Conservation (phyloP, 2,888 invertebrate genomes). For the Phaedon cochleariae region DNA sequence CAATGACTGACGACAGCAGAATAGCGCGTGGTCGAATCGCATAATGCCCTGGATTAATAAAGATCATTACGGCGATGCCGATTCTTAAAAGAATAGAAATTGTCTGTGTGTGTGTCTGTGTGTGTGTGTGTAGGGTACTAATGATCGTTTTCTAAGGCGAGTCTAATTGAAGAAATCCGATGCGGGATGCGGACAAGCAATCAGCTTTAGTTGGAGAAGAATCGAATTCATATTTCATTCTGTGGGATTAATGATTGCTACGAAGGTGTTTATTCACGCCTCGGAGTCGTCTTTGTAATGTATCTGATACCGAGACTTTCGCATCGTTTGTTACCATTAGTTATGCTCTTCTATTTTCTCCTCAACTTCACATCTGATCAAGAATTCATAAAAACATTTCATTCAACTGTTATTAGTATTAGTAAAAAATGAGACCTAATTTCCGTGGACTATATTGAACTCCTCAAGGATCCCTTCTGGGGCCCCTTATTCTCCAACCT, state of each 20-base stretch:
- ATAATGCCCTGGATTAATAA: slow-evolving; percentile 56
- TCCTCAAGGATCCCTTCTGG: too few species aligned
- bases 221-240: slow-evolving; percentile 15
- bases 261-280: not conserved
- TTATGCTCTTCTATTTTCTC: too few species aligned
- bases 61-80: slow-evolving; percentile 44
- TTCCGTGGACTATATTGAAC: too few species aligned
- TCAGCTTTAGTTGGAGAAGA: slow-evolving; percentile 25
- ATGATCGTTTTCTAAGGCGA: slow-evolving; percentile 35
- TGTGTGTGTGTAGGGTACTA: slow-evolving; percentile 33
- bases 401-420: too few species aligned
- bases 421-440: too few species aligned
- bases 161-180: slow-evolving; percentile 33
- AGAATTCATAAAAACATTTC: too few species aligned
- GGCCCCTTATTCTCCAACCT: too few species aligned
- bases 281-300: not conserved
- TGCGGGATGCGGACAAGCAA: slow-evolving; percentile 29
- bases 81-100: slow-evolving; percentile 8
- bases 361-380: too few species aligned
- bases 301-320: not conserved
- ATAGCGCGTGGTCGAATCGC: slow-evolving; percentile 52
- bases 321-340: not conserved
- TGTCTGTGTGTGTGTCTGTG: slow-evolving; percentile 22
- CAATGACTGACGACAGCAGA: slow-evolving; percentile 54
- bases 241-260: not conserved